Conservation (phyloP, 2,113 vertebrate species). For the Penelope pileata region DNA sequence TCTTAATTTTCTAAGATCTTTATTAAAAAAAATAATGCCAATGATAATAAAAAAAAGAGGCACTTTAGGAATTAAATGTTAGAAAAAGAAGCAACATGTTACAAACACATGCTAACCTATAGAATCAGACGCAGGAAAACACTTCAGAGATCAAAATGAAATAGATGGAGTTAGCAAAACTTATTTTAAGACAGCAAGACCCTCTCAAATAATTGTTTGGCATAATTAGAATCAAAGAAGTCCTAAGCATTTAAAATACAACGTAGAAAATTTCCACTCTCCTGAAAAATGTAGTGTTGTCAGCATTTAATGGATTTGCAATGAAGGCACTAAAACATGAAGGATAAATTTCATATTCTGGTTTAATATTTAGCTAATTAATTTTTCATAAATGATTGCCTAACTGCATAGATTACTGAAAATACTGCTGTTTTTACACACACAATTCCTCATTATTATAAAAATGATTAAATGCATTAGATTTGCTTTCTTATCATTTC, state of each 20-base stretch:
- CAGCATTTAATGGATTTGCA: background rate
- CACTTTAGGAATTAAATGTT: background rate
- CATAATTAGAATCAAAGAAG: background rate
- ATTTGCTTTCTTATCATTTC: background rate
- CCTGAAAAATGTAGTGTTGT: background rate
- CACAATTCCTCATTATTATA: background rate
- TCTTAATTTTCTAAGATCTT: constrained; percentile 2
- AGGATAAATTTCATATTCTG: background rate
- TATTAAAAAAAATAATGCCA: background rate
- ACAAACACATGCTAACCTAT: background rate
- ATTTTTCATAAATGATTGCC: background rate
- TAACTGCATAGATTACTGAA: background rate
- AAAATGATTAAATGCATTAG: background rate
- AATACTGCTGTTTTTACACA: background rate
- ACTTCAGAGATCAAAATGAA: background rate
- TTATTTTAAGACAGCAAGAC: background rate
- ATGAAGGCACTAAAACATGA: background rate
- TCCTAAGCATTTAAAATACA: background rate
- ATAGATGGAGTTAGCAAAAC: background rate
- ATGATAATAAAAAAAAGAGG: background rate
- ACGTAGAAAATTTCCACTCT: background rate
- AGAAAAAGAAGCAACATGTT: background rate
- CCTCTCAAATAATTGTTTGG: background rate
- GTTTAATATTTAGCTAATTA: background rate
- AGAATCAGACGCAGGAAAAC: background rate